Base-by-base conservation (phyloP, 2,113 vertebrate species). In the Nannobrachium achirus region DNA sequence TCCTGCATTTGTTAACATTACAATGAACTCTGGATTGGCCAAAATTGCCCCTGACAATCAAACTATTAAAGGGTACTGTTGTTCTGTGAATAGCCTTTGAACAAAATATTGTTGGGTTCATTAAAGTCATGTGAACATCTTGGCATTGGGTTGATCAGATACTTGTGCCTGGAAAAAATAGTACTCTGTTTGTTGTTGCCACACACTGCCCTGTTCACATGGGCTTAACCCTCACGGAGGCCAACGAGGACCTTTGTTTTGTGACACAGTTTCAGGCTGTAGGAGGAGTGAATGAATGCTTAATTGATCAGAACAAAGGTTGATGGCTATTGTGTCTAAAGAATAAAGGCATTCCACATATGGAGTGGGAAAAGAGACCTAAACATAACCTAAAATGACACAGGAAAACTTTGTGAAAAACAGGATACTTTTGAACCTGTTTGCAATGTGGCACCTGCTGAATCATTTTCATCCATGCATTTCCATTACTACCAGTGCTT, bases 221-320 rank as follows among this genome's bases (percentile, higher is more conserved):
- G 80, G 52, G 77, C 81, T 49, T 70, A 53, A 69, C 76, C 78
- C 74, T 58, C 65, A 40, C 49, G 74, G 73, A 78, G 71, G 58
- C 81, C 86, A 88, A 81, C 85, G 67, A 75, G 78, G 78, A 78
- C 79, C 86, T 91, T 93, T 91, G 91, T 91, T 86, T 83, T 64
- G 77, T 87, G 87, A 83, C 90, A 91, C 85, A 90, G 87, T 88
- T 91, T 81, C 71, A 72, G 81, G 71, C 77, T n/a, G 50, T 66
- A 57, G 78, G 80, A 33, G 25, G 25, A 86, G 75, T 74, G 73
- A 84, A 91, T 86, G 80, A 85, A 89, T 73, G 62, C 78, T 86
- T 86, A 84, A 92, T 91, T 77, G 84, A 89, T 65, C 75, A 65
- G 79, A 82, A 85, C 88, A 86, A 87, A 69, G 62, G 78, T 68